phyloP scores from a whole-genome alignment of 2,797 vertebrate species.

The Hydrophis major region DNA sequence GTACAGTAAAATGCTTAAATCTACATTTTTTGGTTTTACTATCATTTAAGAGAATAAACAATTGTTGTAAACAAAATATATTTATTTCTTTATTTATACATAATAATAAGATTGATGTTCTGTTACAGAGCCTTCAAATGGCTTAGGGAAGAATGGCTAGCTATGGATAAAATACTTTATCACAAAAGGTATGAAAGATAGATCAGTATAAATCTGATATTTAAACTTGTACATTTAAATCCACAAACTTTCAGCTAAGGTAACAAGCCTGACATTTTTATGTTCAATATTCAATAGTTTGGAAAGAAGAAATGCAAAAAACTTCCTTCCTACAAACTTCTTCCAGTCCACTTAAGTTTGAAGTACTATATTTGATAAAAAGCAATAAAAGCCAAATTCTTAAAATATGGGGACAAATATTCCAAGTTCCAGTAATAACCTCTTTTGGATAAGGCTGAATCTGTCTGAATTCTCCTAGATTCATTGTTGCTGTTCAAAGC shows the following conservation, averaged over 20 bases:
- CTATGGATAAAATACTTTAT: background rate
- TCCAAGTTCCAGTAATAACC: background rate
- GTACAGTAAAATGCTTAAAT: conserved; percentile 61
- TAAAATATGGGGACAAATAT: background rate
- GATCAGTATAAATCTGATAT: background rate
- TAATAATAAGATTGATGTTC: conserved; percentile 31
- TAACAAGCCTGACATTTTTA: background rate
- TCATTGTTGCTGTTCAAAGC: background rate
- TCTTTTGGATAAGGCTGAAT: background rate
- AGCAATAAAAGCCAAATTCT: background rate
- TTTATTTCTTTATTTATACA: conserved; percentile 34
- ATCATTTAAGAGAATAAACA: conserved; percentile 47
- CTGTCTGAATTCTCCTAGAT: background rate
- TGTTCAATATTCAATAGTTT: background rate
- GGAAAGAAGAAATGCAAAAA: background rate
- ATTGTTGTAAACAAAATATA: conserved; percentile 53
- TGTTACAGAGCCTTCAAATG: conserved; percentile 8
- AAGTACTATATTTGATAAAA: background rate
- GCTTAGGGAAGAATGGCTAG: background rate
- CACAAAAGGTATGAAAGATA: background rate
- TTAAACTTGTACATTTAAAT: background rate
- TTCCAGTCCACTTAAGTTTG: background rate
- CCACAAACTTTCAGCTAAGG: background rate
- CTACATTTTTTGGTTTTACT: conserved; percentile 56
- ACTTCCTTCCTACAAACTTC: background rate